A percentile compares a stretch with the other conserved stretches of the same genome.
These are phyloP conservation scores for Standfussiana lucernea DNA, from an alignment of 2,888 invertebrate species.

Conservation along the genomic window DNA sequence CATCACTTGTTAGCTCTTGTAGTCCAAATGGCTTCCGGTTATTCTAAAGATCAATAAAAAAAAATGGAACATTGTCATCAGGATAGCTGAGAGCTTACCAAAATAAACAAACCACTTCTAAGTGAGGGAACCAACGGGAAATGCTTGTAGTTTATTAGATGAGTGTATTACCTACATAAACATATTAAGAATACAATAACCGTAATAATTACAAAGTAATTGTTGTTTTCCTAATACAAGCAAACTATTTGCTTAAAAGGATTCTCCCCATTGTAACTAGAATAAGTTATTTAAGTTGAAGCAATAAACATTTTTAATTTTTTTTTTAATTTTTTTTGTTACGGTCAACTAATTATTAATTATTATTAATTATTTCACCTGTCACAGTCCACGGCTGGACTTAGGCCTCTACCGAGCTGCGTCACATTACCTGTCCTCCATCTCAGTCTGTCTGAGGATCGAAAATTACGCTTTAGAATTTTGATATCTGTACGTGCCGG, in stretches of 20 bases:
- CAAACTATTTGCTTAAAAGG: no score
- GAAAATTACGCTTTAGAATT: background rate
- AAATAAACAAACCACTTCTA: no score
- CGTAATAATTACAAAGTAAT: constrained; percentile 10
- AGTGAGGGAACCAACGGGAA: background rate
- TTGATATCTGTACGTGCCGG: background rate
- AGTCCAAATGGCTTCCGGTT: background rate
- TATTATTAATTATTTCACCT: no score
- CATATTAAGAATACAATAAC: background rate
- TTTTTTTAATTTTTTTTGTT: no score
- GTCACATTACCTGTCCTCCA: background rate
- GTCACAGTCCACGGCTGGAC: background rate
- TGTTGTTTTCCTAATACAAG: no score
- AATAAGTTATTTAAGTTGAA: no score
- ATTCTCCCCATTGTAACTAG: no score
- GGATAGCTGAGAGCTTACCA: background rate
- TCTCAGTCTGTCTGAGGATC: background rate
- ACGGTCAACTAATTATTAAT: no score
- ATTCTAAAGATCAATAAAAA: background rate
- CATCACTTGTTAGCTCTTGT: background rate
- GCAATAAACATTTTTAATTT: no score
- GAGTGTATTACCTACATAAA: background rate
- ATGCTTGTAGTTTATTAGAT: background rate
- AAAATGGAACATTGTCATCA: background rate
- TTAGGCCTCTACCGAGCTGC: no score